These are phyloP conservation scores for Florisuga fusca DNA, from an alignment of 2,797 vertebrate species.

Conservation along the genomic window DNA sequence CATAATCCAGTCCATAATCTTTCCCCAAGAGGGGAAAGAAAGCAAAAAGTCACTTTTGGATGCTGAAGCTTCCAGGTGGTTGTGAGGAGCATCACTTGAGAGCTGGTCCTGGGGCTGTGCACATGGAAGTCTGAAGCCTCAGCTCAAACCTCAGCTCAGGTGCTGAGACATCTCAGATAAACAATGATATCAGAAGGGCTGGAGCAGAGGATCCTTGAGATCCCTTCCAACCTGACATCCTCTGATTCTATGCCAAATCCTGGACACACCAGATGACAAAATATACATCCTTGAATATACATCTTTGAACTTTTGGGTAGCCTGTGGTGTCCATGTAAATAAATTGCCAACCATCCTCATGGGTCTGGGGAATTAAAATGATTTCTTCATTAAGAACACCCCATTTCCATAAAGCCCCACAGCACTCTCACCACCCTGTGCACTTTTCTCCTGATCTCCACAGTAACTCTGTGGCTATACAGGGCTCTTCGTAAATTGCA, in stretches of 20 bases:
- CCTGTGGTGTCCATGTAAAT: neutral
- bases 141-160: no score
- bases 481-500: constrained; percentile 22
- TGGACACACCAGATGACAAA: rapidly evolving
- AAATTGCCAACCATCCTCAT: neutral
- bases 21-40: neutral
- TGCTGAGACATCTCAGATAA: no score
- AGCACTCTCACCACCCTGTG: neutral
- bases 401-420: neutral
- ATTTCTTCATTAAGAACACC: rapidly evolving
- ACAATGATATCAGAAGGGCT: no score
- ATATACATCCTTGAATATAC: rapidly evolving
- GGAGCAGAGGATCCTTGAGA: no score
- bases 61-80: neutral
- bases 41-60: neutral
- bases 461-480: neutral
- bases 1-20: neutral
- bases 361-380: neutral
- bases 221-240: no score
- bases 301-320: neutral
- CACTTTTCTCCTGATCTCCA: neutral
- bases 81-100: no score
- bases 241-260: no score
- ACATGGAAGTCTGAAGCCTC: no score
- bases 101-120: no score